Base-by-base conservation (phyloP, 1,140 invertebrate genomes). In the Nilaparvata lugens region DNA sequence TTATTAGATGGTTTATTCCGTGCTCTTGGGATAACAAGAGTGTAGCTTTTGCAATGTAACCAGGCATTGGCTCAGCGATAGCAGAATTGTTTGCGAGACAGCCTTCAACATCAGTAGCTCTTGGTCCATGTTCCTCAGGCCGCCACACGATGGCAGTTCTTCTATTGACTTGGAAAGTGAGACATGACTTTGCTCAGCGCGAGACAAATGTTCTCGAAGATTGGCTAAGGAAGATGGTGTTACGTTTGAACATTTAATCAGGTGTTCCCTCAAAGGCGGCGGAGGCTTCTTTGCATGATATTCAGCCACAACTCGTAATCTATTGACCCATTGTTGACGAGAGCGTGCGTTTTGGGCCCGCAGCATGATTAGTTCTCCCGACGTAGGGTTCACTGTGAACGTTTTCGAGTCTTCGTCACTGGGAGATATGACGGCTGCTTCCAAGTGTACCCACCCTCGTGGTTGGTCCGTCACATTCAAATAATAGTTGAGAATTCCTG, bases 321-420 rank as follows among this genome's bases (percentile, higher is more conserved):
- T 69, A 65, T 84, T 82, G 2, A 98, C 93, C 95, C 95, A 98
- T 75, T 94, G 89, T 74, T 97, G 95, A 23, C 95, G 75, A 21
- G 93, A 91, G 2, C 88, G 80, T 0, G 93, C 91, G 80, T 97
- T 92, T 25, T 82, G 81, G 0, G 95, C 95, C 73, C 88, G 72
- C 63, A 93, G 73, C 74, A 95, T 95, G 48, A 93, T 87, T 73
- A 93, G 86, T 67, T 97, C 93, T 19, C 93, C 93, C 69, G 82
- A 84, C 1, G 90, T 89, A 70, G 94, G 93, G 74, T 92, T 94
- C 1, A 97, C 89, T 45, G 88, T 89, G 72, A 97, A 98, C 1
- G 94, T 97, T 66, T 90, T 87, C 0, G 92, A 96, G 77, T 98
- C 95, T 76, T 98, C 95, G 73, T 97, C 95, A 73, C 93, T 96